phyloP scores from a whole-genome alignment of 1,140 invertebrate genomes.

The Megathymus violae region DNA sequence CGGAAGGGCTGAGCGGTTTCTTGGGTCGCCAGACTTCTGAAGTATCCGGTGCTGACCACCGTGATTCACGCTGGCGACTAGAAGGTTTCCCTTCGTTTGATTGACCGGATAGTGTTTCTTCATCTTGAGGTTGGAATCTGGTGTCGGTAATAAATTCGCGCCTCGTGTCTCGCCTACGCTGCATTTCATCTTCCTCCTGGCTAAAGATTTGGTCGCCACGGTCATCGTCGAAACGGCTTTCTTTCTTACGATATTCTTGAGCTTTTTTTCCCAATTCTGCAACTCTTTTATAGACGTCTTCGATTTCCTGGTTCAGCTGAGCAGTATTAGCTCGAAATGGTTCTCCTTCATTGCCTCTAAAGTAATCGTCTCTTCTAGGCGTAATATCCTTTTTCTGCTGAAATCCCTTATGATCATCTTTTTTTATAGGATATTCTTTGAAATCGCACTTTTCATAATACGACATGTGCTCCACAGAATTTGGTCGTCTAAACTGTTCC shows the following conservation, averaged over 20 bases:
- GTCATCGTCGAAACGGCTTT: constrained; percentile 36
- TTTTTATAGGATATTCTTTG: constrained; percentile 24
- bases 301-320: constrained; percentile 62
- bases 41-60: constrained; percentile 5
- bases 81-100: constrained; percentile 3
- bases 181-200: constrained; percentile 11
- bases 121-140: constrained; percentile 22
- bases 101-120: constrained; percentile 15
- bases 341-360: constrained; percentile 43
- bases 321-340: constrained; percentile 45
- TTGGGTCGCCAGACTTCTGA: constrained; percentile 1
- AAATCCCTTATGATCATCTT: constrained; percentile 36
- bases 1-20: constrained; percentile 11
- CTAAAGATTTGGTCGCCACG: constrained; percentile 20
- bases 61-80: constrained; percentile 7
- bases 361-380: constrained; percentile 44
- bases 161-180: constrained; percentile 19
- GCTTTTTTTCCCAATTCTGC: constrained; percentile 64
- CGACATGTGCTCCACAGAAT: constrained; percentile 37
- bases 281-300: constrained; percentile 69
- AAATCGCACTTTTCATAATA: constrained; percentile 39
- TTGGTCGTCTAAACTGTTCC: constrained; percentile 36
- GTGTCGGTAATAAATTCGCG: not conserved
- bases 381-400: constrained; percentile 34
- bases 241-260: constrained; percentile 51